A percentile compares a stretch with the other conserved stretches of the same genome.
phyloP scores from a whole-genome alignment of 2,888 invertebrate genomes.

The Alviniconcha strummeri region DNA sequence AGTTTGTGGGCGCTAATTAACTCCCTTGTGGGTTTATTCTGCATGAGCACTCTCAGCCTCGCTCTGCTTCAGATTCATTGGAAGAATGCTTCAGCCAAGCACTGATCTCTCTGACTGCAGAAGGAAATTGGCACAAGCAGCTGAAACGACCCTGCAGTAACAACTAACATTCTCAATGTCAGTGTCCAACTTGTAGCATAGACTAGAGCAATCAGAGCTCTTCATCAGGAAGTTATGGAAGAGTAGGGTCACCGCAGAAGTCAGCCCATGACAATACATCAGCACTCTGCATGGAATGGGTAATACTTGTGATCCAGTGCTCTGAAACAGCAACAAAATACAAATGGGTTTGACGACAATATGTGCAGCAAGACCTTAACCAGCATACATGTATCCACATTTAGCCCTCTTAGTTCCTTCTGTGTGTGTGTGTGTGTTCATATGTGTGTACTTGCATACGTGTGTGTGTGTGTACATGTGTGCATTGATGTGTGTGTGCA shows the following conservation, averaged over 20 bases:
- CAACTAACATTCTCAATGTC: not conserved
- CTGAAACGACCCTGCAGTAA: not conserved
- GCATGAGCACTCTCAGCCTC: too few relatives aligned
- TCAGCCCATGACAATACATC: not conserved
- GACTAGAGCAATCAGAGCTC: too few relatives aligned
- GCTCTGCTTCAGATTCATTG: too few relatives aligned
- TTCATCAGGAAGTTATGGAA: not conserved
- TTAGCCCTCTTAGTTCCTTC: too few relatives aligned
- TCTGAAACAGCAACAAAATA: slow-evolving; percentile 50
- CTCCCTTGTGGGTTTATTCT: too few relatives aligned
- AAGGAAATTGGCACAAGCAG: not conserved
- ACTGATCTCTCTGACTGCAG: too few relatives aligned
- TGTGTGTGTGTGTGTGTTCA: too few relatives aligned
- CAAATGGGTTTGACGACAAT: not conserved
- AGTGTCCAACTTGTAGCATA: too few relatives aligned
- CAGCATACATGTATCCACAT: not conserved
- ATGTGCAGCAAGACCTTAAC: not conserved
- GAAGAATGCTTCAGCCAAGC: too few relatives aligned
- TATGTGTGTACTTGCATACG: not conserved
- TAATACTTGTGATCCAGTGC: slow-evolving; percentile 60
- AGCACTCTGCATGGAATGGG: slow-evolving; percentile 59
- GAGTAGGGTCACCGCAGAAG: not conserved
- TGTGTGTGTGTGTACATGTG: slow-evolving; percentile 42
- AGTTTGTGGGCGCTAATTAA: too few relatives aligned
- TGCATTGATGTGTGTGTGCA: not conserved